Percentiles rank a stretch among this genome's conserved stretches.
These are phyloP conservation scores for Xiphydria camelus DNA, from an alignment of 2,888 invertebrate genomes.

Conservation along the genomic window DNA sequence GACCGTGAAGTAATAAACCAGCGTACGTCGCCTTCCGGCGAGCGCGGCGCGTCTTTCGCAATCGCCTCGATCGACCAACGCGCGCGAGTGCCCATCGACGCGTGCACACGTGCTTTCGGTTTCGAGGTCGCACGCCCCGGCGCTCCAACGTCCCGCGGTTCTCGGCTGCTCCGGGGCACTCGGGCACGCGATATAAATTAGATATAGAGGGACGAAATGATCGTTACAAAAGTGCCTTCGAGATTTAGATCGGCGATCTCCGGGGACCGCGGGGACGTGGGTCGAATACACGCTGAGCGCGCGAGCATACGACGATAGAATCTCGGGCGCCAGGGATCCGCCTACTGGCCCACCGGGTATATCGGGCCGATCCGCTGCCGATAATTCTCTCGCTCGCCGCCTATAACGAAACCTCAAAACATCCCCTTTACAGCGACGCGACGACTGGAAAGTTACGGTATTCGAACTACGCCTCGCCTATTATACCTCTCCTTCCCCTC, in stretches of 20 bases:
- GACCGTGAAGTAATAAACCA: too few relatives aligned
- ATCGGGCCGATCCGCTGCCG: slow-evolving; percentile 22
- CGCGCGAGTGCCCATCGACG: too few relatives aligned
- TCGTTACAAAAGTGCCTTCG: slow-evolving; percentile 1
- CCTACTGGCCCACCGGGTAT: slow-evolving; percentile 25
- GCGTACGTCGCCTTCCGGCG: too few relatives aligned
- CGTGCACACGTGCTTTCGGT: too few relatives aligned
- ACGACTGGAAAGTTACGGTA: not conserved
- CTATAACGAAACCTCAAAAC: slow-evolving; percentile 1
- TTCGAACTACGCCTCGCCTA: too few relatives aligned
- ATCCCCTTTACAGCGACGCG: not conserved
- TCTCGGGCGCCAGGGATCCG: slow-evolving; percentile 39
- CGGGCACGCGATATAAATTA: not conserved
- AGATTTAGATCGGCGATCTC: slow-evolving; percentile 6
- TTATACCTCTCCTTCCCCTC: too few relatives aligned
- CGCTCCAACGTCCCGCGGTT: too few relatives aligned
- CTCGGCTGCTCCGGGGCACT: not conserved
- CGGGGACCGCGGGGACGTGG: slow-evolving; percentile 8
- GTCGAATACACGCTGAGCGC: slow-evolving; percentile 9
- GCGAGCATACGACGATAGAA: too few relatives aligned
- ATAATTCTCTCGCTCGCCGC: slow-evolving; percentile 23
- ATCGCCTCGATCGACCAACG: too few relatives aligned
- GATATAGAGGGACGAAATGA: slow-evolving; percentile 2
- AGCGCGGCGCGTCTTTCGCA: too few relatives aligned
- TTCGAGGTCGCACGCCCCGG: too few relatives aligned